These are phyloP conservation scores for Achatina immaculata DNA, from an alignment of 1,140 invertebrate genomes.

Conservation along the genomic window DNA sequence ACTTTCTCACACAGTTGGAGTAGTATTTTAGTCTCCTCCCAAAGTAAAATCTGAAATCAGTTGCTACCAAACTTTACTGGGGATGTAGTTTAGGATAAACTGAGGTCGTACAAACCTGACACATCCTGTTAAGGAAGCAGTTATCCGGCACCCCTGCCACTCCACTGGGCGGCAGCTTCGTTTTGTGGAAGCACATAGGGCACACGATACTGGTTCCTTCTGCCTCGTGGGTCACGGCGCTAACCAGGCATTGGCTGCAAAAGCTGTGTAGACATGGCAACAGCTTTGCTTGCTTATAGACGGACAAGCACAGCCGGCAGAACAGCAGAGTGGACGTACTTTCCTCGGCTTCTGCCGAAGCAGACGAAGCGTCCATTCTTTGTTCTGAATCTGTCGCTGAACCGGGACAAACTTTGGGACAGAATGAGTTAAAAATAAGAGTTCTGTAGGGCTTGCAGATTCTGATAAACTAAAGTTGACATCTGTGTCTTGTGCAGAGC, in stretches of 20 bases:
- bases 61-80: too few relatives aligned
- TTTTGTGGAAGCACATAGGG: conserved; percentile 36
- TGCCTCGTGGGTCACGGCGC: not conserved
- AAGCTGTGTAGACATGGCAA: conserved; percentile 57
- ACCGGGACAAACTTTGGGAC: too few relatives aligned
- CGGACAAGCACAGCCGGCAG: conserved; percentile 51
- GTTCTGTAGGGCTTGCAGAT: too few relatives aligned
- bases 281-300: conserved; percentile 48
- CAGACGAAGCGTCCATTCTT: too few relatives aligned
- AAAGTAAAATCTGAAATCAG: too few relatives aligned
- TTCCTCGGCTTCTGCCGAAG: not conserved
- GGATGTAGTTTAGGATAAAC: too few relatives aligned
- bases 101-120: conserved; percentile 27
- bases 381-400: too few relatives aligned
- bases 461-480: too few relatives aligned
- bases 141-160: conserved; percentile 44
- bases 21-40: too few relatives aligned
- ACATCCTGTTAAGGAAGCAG: conserved; percentile 43
- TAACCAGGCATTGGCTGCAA: conserved; percentile 46
- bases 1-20: too few relatives aligned
- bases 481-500: too few relatives aligned
- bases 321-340: conserved; percentile 35
- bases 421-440: too few relatives aligned
- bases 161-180: conserved; percentile 20
- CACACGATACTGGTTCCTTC: conserved; percentile 36